Evolutionary conservation across 1,140 invertebrate genomes (phyloP), one percentile per base, ranked within the genome.

Genomic region (Homarus americanus): DNA sequence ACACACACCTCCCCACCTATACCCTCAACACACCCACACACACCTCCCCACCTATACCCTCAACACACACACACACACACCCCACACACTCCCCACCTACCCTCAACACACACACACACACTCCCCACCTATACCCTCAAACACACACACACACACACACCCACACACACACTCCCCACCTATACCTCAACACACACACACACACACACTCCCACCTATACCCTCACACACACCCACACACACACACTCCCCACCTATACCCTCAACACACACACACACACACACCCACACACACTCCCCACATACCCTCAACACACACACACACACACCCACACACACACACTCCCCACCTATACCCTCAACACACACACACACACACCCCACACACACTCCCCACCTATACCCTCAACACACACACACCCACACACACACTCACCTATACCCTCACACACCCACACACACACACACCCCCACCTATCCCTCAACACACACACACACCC

Each of bases 81-180:
- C n/a, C n/a, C 53, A 58, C 53, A 7, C 53, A 58, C 53, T 20
- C 53, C n/a, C 15, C 53, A 58, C 53, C 15, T 20, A 58, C 53
- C 15, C 1, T 20, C 53, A 58, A 20, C 53, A 4, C 1, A 58
- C 53, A 58, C 53, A 58, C 53, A 58, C 53, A 58, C 53, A 58
- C 53, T 20, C 53, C 53, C 15, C 53, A 58, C 53, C 15, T 20
- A 58, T 20, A 58, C 53, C 15, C 53, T 0, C 53, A 58, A 12
- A 58, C 53, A 58, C 53, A 58, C 53, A 58, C 53, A 58, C 53
- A 58, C 53, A 58, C 53, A 58, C 53, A 58, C 53, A 58, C 53
- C 10, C 53, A 58, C 3, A 58, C 17, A 58, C 53, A 58, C 53
- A 58, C n/a, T n/a, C n/a, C n/a, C n/a, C n/a, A n/a, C n/a, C n/a